These are phyloP conservation scores for Malurus melanocephalus DNA, from an alignment of 2,113 vertebrate species.

Conservation along the genomic window DNA sequence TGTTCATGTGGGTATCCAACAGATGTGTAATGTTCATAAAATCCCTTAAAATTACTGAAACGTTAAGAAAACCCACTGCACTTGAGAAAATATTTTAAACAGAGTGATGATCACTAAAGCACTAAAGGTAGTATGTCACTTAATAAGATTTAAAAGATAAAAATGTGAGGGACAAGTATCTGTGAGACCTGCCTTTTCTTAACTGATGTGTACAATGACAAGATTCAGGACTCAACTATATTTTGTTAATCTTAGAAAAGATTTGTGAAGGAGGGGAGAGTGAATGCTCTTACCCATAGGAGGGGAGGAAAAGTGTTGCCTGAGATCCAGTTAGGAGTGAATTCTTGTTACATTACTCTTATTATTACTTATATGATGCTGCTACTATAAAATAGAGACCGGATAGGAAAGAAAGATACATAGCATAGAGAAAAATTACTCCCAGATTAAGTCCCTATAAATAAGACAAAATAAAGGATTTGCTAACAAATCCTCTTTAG, in stretches of 20 bases:
- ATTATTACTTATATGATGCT: neutral
- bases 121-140: conserved; percentile 3
- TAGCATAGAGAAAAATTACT: neutral
- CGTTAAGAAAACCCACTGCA: neutral
- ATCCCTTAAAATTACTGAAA: neutral
- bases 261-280: neutral
- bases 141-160: conserved; percentile 25
- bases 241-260: neutral
- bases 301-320: neutral
- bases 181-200: neutral
- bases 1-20: neutral
- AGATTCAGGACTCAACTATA: neutral
- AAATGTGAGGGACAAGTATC: neutral
- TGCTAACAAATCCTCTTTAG: neutral
- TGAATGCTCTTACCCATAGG: neutral
- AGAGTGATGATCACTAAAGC: neutral
- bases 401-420: neutral
- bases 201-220: neutral
- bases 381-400: neutral
- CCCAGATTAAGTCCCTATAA: neutral
- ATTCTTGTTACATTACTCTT: neutral
- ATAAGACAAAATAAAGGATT: neutral
- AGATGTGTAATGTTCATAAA: neutral
- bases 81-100: neutral
- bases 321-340: neutral